Percentiles rank a stretch among this genome's conserved stretches.
Conservation (phyloP, 64 coral and sea anemone species). For the Porites lutea region DNA sequence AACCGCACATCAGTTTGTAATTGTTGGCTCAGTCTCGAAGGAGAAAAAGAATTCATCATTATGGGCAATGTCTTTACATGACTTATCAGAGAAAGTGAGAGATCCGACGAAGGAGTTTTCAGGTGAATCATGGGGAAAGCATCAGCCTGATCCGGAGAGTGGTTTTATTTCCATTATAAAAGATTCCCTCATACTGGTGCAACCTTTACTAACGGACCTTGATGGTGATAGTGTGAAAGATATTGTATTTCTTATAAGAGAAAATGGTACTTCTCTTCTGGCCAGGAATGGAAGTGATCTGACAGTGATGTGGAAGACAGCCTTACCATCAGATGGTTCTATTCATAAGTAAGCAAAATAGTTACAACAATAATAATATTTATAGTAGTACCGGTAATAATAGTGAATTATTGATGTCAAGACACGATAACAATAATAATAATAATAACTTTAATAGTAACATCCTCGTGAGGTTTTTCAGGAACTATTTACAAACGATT, state of each 20-base stretch:
- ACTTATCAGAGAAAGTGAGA: constrained; percentile 31
- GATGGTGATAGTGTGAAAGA: constrained; percentile 59
- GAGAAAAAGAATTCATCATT: constrained; percentile 24
- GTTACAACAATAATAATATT: background rate
- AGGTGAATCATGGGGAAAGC: constrained; percentile 49
- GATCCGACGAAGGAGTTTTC: background rate
- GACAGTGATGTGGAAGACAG: constrained; percentile 20
- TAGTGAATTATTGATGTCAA: background rate
- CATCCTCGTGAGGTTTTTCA: no score
- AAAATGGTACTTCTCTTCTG: constrained; percentile 22
- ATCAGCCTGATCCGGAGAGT: background rate
- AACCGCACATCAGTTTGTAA: constrained; percentile 23
- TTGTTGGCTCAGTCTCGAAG: constrained; percentile 21
- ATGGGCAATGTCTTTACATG: constrained; percentile 37
- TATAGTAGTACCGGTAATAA: background rate
- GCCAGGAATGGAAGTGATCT: constrained; percentile 66
- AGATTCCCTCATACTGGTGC: constrained; percentile 17
- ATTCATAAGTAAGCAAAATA: constrained; percentile 36
- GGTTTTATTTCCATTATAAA: constrained; percentile 60
- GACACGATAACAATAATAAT: no score
- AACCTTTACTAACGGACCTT: constrained; percentile 40
- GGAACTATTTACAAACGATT: no score
- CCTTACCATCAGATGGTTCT: background rate
- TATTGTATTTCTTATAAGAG: constrained; percentile 19
- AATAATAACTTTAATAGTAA: no score